Base-by-base conservation (phyloP, 1,140 invertebrate genomes). In the Euwallacea fornicatus region DNA sequence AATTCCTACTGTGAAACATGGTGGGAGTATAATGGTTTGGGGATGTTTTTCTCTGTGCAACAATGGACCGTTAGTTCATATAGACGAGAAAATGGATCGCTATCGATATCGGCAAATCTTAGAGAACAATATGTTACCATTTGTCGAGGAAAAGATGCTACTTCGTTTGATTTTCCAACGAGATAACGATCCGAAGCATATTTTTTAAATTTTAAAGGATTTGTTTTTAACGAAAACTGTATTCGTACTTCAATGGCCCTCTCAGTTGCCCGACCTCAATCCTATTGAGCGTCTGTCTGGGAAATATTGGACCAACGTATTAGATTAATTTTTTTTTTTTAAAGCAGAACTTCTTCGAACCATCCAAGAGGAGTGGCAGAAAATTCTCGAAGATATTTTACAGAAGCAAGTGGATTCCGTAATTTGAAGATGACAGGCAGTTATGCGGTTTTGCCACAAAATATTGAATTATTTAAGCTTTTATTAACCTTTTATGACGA, bases 251-350 rank as follows among this genome's bases (percentile, higher is more conserved):
- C 9, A 50, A 11, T 62, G 41, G 60, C 60, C 60, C 41, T 21
- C 60, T 42, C 60, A 62, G 60, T 62, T 41, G 8, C 60, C 60
- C 11, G 60, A 62, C 60, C 33, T 62, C 11, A 62, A 62, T 62
- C 33, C 60, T 6, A 62, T 42, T n/a, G 60, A 62, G 41, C 60
- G 43, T 42, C 60, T 62, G 13, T 62, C n/a, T n/a, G 60, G 60
- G 60, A 62, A 42, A 13, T 11, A 62, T 42, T 62, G 42, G 60
- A 42, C n/a, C 33, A 41, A 13, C 13, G 60, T 11, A 50, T 50
- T 50, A 50, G 13, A 50, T 50, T 13, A 50, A 50, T 2, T 2
- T 2, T 13, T 50, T 2, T 50, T 50, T 50, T 13, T 2, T 50
- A 13, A 11, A 13, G 6, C 9, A 13, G 13, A 33, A 33, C 21